Base-by-base conservation (phyloP, 1,140 invertebrate species). In the Drosophila chauvacae region DNA sequence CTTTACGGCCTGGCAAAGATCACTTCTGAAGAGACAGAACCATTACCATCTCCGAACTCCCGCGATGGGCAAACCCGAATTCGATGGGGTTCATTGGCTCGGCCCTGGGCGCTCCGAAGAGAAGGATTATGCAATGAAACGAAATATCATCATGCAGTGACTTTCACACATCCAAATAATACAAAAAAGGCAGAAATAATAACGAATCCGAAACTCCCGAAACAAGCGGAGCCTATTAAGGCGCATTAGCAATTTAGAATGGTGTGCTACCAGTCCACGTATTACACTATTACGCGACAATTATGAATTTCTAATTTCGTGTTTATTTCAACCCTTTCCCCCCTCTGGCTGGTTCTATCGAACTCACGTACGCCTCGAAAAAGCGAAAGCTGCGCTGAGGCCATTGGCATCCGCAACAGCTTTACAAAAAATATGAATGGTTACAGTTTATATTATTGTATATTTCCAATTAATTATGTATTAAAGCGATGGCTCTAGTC, bases 261-360 rank as follows among this genome's bases (percentile, higher is more conserved):
- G 77, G 77, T 80, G 51, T 87, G 80, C 68, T 83, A 87, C 79
- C 66, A 58, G 51, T 72, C 37, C 51, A 68, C 55, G 62, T 78
- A 78, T 53, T 55, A 47, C 41, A n/a, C 39, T 70, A 79, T 85
- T 85, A 85, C 80, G 80, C 80, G 68, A 74, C 85, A 88, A 88
- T 88, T 88, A 88, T 88, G 84, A 88, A 88, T 88, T 88, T 88
- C 84, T 81, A 90, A 88, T 87, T 77, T 74, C 44, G 80, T 70
- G 84, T 65, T 70, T 69, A 77, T 65, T 72, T 33, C 18, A 63
- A 18, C 33, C n/a, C 30, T 5, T 23, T 16, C 20, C 45, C 26
- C n/a, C n/a, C 50, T 14, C 5, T 18, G 14, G 9, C 44, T 20
- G 23, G 69, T 88, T 84, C 30, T 30, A 30, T 30, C 30, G 9